Base-by-base conservation (phyloP, 2,888 invertebrate species). In the Drosophila fungiperda region DNA sequence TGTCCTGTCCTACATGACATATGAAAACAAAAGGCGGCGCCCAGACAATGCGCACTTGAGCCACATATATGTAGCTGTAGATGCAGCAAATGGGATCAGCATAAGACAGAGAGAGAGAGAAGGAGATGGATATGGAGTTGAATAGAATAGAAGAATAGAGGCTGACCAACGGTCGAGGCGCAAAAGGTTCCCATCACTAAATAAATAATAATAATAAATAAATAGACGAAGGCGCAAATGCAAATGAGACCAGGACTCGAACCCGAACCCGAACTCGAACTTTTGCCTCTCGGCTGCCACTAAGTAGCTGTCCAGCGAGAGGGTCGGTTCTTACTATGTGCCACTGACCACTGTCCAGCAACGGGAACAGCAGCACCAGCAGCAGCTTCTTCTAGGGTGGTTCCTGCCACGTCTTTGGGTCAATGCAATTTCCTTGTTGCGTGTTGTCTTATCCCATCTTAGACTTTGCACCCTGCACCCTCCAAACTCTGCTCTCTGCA, bases 1-100 rank as follows among this genome's bases (percentile, higher is more conserved):
- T 38, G 45, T 65, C 62, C 72, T 88, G 83, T 83, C 83, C 65
- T 40, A 83, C 83, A 83, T 88, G 83, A 83, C 83, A 88, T 88
- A 88, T 76, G 83, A 88, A 78, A 84, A 88, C 83, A 84, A 83
- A 74, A 65, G 83, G n/a, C 69, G 35, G 15, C 15, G 50, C 38
- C 42, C 60, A 49, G 55, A 80, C 63, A 74, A 73, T 65, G 64
- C 40, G 59, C 65, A 73, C 66, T 66, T 66, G 55, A 73, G 58
- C 33, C 42, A 50, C 32, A 42, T 38, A n/a, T 15, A 42, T 15
- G 23, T 29, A 45, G 26, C 53, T 52, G 32, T 32, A 36, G 23
- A 61, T 65, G 33, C 35, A 60, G 55, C 68, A 62, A 53, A 53
- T 59, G 69, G 57, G 42, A 68, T 68, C 59, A 52, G 36, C 42